Base-by-base conservation (phyloP, 1,140 invertebrate species). In the Drosophila suzukii region DNA sequence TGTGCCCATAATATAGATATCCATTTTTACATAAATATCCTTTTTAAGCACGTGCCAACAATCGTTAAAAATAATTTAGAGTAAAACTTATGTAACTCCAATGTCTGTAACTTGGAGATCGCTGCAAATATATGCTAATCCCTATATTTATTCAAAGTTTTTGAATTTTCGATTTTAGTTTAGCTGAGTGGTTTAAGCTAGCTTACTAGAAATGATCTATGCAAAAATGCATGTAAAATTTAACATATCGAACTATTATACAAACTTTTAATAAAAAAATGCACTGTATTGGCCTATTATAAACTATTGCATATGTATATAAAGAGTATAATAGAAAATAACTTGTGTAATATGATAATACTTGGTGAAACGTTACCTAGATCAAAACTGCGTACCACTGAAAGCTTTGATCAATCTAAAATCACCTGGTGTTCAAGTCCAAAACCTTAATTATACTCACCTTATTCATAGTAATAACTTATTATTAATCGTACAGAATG, bases 161-260 rank as follows among this genome's bases (percentile, higher is more conserved):
- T 11, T 17, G 13, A 50, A 41, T 32, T 6, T 24, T 20, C 15
- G 20, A 47, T 24, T 47, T 58, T 32, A 15, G 17, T 38, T 38
- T 54, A 15, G 13, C 24, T 30, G 10, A 1, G 13, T 47, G n/a
- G 49, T 34, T 32, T 51, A 15, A 34, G n/a, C 30, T 51, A 51
- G 44, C 20, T 13, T 24, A 47, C 20, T 27, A 13, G 6, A 24
- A 36, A 38, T 36, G 10, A 15, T 54, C 15, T 10, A 54, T 49
- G 27, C 34, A 55, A 47, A 55, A 30, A 38, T 41, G 55, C 41
- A 36, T 43, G 17, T 38, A 76, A 53, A 65, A 79, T 77, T 61
- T 79, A 73, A 79, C 76, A 79, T 79, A 79, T 79, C 76, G 67
- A 66, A 73, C 51, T 65, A 72, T 56, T 36, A 38, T 59, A 58